Percentiles rank a stretch among this genome's conserved stretches.
Conservation (phyloP, 2,113 vertebrate species). For the Opisthocomus hoazin region DNA sequence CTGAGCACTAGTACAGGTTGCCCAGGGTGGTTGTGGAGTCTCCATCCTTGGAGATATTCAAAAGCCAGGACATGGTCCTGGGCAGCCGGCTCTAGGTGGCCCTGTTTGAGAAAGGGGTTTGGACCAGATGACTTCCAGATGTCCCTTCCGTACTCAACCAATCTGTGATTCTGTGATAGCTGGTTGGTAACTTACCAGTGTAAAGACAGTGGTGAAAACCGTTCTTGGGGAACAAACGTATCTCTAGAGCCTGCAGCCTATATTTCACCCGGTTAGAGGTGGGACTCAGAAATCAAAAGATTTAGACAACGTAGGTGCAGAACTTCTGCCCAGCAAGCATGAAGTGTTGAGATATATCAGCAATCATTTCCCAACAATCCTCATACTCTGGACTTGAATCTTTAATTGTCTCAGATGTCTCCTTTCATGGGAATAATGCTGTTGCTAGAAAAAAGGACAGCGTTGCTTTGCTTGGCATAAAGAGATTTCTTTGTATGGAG, state of each 20-base stretch:
- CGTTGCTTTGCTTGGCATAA: not conserved
- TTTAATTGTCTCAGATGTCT: not conserved
- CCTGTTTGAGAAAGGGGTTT: not conserved
- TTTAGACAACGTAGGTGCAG: not conserved
- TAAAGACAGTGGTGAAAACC: not conserved
- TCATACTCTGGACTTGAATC: not conserved
- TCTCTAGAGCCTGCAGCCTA: not conserved
- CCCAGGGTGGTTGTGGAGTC: too few species aligned
- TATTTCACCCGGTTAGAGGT: not conserved
- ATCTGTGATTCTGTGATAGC: not conserved
- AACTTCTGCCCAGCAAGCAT: not conserved
- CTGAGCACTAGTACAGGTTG: not conserved
- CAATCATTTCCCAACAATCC: not conserved
- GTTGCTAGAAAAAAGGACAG: not conserved
- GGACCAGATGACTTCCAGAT: not conserved
- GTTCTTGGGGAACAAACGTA: not conserved
- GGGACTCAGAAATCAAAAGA: not conserved
- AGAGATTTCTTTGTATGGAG: not conserved
- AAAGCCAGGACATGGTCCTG: not conserved
- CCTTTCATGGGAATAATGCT: not conserved
- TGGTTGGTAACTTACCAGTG: not conserved
- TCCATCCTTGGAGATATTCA: not conserved
- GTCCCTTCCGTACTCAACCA: not conserved
- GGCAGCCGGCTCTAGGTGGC: not conserved
- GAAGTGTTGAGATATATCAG: not conserved